phyloP scores from a whole-genome alignment of 2,888 invertebrate species.

The Leuctra nigra region DNA sequence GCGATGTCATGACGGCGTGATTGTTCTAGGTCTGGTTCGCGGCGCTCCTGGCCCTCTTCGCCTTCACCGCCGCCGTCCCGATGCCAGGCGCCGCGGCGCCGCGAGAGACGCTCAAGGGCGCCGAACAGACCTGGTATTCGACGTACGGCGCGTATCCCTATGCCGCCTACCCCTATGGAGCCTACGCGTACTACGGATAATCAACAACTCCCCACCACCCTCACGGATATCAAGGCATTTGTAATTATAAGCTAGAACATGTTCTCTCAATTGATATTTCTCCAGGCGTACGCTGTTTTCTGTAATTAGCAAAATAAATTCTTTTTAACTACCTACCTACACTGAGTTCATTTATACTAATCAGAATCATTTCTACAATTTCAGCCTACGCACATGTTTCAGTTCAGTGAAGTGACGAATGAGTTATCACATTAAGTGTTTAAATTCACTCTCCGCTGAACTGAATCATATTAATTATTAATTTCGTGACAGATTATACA shows the following conservation, averaged over 20 bases:
- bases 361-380: too few relatives aligned
- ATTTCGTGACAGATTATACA: too few relatives aligned
- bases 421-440: too few relatives aligned
- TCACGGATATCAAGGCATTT: slow-evolving; percentile 2
- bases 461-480: too few relatives aligned
- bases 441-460: too few relatives aligned
- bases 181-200: not conserved
- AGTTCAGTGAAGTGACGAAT: too few relatives aligned
- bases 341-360: too few relatives aligned
- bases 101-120: slow-evolving; percentile 3
- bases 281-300: not conserved
- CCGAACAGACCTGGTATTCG: not conserved
- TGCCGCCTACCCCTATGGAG: not conserved
- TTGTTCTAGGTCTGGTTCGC: not conserved
- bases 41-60: not conserved
- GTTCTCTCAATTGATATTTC: not conserved
- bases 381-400: too few relatives aligned
- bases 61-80: not conserved
- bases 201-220: too few relatives aligned
- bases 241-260: not conserved
- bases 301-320: not conserved
- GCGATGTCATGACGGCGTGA: too few relatives aligned
- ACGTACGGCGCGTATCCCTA: slow-evolving; percentile 4
- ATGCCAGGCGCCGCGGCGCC: slow-evolving; percentile 1
- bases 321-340: too few relatives aligned